Evolutionary conservation across 2,888 invertebrate genomes (phyloP), one percentile per base, ranked within the genome.

Genomic region (Noctua janthe): DNA sequence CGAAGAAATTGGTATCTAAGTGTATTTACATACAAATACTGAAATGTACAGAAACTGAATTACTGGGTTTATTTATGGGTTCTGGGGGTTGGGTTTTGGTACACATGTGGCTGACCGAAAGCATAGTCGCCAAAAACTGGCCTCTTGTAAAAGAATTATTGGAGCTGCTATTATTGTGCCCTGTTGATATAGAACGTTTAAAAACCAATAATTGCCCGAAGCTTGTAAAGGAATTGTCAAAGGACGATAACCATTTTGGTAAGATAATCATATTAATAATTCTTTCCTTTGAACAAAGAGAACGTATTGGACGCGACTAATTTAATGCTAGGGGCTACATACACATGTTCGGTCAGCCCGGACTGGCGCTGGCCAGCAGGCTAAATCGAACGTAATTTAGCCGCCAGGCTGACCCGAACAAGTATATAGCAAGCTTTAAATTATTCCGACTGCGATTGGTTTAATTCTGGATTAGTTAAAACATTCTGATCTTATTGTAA

Each of bases 11-110:
- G 89, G 99, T 99, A 77, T 99, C 99, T 90, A 99, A 99, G 97
- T 99, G 99, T 97, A 98, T 99, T 92, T 99, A 99, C 93, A 98
- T 99, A 91, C 98, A 99, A 94, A 99, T 99, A 92, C 96, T 99
- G 81, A 98, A 98, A 95, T 98, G 98, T 85, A 99, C 99, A 20
- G 98, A 98, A 93, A 98, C 98, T 11, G 98, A 98, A 86, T 97
- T 99, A 83, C 97, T 99, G 76, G 98, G 98, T 83, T 98, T 98
- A 97, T 99, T 99, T 94, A 98, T 99, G 98, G 98, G 98, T 81
- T 98, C 98, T 81, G 99, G 99, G 87, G 99, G 99, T 71, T 99
- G 99, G 99, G 98, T 98, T 88, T 97, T 99, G 80, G 98, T 99
- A 71, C 98, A 99, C 92, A 97, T 97, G 90, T 99, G 99, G 99